Evolutionary conservation across 2,888 invertebrate species (phyloP).

Genomic region (Scaptomyza reducta): DNA sequence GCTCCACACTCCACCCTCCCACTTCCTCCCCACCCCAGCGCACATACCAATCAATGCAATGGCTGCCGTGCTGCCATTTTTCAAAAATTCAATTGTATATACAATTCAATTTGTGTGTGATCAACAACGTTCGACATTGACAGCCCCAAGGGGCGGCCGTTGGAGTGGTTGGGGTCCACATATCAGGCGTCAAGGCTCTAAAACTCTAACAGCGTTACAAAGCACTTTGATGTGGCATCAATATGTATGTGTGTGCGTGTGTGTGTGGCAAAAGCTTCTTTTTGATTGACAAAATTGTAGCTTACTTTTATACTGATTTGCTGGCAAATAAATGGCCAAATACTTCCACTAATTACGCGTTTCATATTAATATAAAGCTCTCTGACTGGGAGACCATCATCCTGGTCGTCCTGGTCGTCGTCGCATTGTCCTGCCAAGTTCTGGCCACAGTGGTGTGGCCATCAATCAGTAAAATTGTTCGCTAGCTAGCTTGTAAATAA

Average conservation of each 20-base stretch:
- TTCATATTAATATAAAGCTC: constrained; percentile 53
- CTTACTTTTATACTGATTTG: constrained; percentile 25
- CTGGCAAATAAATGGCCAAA: constrained; percentile 47
- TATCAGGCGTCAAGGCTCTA: constrained; percentile 27
- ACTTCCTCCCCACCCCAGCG: neutral
- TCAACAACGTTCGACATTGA: constrained; percentile 64
- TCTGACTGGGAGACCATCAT: constrained; percentile 6
- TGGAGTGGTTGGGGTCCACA: neutral
- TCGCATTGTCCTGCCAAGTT: constrained; percentile 16
- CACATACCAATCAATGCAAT: constrained; percentile 56
- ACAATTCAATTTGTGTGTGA: constrained; percentile 78
- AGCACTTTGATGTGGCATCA: constrained; percentile 63
- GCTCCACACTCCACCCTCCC: constrained; percentile 1
- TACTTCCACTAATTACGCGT: constrained; percentile 72
- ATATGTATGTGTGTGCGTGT: constrained; percentile 24
- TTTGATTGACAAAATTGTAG: constrained; percentile 22
- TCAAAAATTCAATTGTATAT: constrained; percentile 77
- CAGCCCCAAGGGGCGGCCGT: constrained; percentile 40
- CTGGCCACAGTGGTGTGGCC: constrained; percentile 44
- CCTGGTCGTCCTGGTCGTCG: too few species aligned
- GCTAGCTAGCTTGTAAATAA: constrained; percentile 60
- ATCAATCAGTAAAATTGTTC: constrained; percentile 68
- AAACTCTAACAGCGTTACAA: constrained; percentile 45
- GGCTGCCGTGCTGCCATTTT: constrained; percentile 61
- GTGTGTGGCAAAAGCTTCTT: constrained; percentile 12